Conservation (phyloP, 2,888 invertebrate species). For the Acleris holmiana region DNA sequence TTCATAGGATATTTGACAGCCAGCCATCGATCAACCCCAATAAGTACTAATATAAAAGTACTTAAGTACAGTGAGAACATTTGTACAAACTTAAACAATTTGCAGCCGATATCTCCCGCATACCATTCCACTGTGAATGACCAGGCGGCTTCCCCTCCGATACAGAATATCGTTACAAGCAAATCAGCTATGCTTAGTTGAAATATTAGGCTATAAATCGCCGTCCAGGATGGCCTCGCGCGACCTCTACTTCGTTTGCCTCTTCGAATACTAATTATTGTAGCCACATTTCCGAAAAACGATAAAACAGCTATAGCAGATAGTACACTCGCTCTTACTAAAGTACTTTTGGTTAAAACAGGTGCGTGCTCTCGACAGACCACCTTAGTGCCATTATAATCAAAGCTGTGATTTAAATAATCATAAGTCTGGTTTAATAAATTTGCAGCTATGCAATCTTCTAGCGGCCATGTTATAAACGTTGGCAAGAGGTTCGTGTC, state of each 20-base stretch:
- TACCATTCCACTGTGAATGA: conserved; percentile 92
- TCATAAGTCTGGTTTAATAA: conserved; percentile 61
- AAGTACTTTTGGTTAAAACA: conserved; percentile 84
- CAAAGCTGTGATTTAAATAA: conserved; percentile 51
- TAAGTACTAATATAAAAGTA: conserved; percentile 92
- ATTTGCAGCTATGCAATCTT: conserved; percentile 63
- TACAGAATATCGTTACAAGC: conserved; percentile 91
- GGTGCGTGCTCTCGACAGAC: conserved; percentile 88
- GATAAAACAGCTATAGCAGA: conserved; percentile 89
- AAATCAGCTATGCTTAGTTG: conserved; percentile 93
- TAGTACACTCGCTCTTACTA: conserved; percentile 87
- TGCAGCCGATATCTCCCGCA: conserved; percentile 90
- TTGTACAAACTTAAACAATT: conserved; percentile 91
- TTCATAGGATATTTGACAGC: conserved; percentile 93
- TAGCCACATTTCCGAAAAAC: conserved; percentile 89
- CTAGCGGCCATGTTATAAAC: conserved; percentile 63
- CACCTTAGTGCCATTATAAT: conserved; percentile 65
- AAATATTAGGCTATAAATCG: conserved; percentile 90
- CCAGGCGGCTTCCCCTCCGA: conserved; percentile 93
- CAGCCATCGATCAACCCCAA: conserved; percentile 92
- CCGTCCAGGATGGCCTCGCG: conserved; percentile 87
- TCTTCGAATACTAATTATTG: conserved; percentile 89
- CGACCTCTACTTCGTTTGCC: conserved; percentile 84
- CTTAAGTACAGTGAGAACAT: conserved; percentile 93
- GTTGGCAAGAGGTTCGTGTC: conserved; percentile 47